Base-by-base conservation (phyloP, 2,797 vertebrate genomes). In the Denticeps clupeoides region DNA sequence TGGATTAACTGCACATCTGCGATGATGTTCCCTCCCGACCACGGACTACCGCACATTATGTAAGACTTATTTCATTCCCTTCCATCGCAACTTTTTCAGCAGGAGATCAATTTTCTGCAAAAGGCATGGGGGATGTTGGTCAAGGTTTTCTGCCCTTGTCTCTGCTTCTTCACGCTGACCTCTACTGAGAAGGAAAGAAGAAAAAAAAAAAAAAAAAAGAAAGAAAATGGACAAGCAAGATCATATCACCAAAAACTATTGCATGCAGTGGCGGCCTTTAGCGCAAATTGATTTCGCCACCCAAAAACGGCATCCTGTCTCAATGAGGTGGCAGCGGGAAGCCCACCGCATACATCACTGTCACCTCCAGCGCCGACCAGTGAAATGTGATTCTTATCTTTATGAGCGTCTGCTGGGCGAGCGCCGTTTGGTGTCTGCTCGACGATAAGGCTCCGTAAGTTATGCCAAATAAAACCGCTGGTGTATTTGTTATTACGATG, bases 351-450 rank as follows among this genome's bases (percentile, higher is more conserved):
- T 78, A 70, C 55, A 73, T 79, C 75, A 79, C 73, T 79, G 74
- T 79, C 69, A 70, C 64, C 32, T 48, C 72, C 62, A 62, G 69
- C 72, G 69, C 72, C 73, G 71, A 72, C 72, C 63, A 67, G 72
- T 75, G 71, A 78, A 79, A 79, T 77, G 69, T 71, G 72, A 82
- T 82, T 69, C 71, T 73, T 78, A 79, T 81, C 77, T 73, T 74
- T 69, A 78, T 72, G 70, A 70, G 71, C 59, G 22, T 33, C 41
- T 8, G 26, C 49, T 35, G 68, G 48, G 56, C 62, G 23, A 59
- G 63, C 64, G 62, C 54, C 57, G 21, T 55, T 41, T 37, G 51
- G 48, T 49, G 49, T 44, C 47, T 41, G n/a, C 22, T 5, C 3
- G 38, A 60, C 55, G 74, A 77, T 74, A 73, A 75, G 70, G 60